These are phyloP conservation scores for Indicator maculatus DNA, from an alignment of 2,113 vertebrate species.

Conservation along the genomic window DNA sequence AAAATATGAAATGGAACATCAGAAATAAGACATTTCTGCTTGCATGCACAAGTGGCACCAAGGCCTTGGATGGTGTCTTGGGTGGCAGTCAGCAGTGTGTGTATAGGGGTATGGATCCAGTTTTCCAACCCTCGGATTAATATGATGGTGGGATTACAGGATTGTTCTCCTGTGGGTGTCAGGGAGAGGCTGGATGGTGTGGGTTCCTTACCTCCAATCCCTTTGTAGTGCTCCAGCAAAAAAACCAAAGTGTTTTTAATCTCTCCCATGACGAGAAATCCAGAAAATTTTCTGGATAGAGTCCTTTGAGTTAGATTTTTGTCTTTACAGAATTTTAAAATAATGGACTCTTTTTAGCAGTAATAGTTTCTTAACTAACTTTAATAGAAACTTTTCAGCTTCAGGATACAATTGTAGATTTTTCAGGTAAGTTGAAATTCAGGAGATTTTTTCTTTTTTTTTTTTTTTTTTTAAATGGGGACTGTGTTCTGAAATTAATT, in stretches of 20 bases:
- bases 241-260: background rate
- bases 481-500: slow-evolving; percentile 22
- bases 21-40: background rate
- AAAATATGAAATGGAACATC: background rate
- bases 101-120: background rate
- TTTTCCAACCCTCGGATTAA: background rate
- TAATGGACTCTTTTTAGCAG: background rate
- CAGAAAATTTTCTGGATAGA: background rate
- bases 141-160: background rate
- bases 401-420: background rate
- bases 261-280: background rate
- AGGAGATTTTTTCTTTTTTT: background rate
- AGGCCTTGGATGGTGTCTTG: background rate
- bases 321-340: background rate
- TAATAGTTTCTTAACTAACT: background rate
- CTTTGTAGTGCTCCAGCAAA: background rate
- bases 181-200: background rate
- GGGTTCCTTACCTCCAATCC: background rate
- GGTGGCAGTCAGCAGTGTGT: background rate
- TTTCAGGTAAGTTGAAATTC: slow-evolving; percentile 43
- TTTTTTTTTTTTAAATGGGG: background rate
- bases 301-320: background rate
- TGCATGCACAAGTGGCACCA: background rate
- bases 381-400: background rate
- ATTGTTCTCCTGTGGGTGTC: background rate